Percentiles rank a stretch among this genome's conserved stretches.
Conservation (phyloP, 2,113 vertebrate species). For the Ammodytes dubius region DNA sequence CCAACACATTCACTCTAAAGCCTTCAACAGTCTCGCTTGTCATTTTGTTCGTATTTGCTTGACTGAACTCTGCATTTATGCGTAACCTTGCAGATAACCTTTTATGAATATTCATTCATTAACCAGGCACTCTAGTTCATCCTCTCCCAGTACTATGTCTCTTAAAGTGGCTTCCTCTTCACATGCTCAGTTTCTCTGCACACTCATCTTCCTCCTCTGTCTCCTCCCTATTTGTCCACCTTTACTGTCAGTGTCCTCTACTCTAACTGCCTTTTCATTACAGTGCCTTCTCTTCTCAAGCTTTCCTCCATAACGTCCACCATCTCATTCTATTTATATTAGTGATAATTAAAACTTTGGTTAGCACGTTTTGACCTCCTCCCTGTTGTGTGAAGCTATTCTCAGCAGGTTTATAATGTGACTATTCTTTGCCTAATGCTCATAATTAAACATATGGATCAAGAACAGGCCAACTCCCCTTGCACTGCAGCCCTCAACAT, state of each 20-base stretch:
- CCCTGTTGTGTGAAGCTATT: slow-evolving; percentile 33
- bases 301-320: neutral
- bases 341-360: neutral
- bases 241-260: slow-evolving; percentile 5
- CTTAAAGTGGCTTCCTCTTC: slow-evolving; percentile 32
- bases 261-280: slow-evolving; percentile 24
- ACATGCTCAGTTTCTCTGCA: slow-evolving; percentile 11
- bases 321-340: slow-evolving; percentile 7
- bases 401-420: slow-evolving; percentile 33
- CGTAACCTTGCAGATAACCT: slow-evolving; percentile 27
- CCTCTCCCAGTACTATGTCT: slow-evolving; percentile 15
- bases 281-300: neutral
- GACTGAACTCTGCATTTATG: slow-evolving; percentile 18
- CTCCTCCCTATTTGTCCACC: slow-evolving; percentile 40
- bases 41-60: neutral
- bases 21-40: neutral
- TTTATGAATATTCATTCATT: slow-evolving; percentile 45
- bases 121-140: slow-evolving; percentile 1
- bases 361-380: slow-evolving; percentile 31
- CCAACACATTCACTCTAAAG: neutral
- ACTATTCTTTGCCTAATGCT: slow-evolving; percentile 38
- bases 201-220: slow-evolving; percentile 24
- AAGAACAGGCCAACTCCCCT: slow-evolving; percentile 15
- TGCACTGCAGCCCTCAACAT: neutral
- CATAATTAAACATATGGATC: slow-evolving; percentile 56